A percentile compares a stretch with the other conserved stretches of the same genome.
Conservation (phyloP, 2,888 invertebrate species). For the Leptothorax acervorum region DNA sequence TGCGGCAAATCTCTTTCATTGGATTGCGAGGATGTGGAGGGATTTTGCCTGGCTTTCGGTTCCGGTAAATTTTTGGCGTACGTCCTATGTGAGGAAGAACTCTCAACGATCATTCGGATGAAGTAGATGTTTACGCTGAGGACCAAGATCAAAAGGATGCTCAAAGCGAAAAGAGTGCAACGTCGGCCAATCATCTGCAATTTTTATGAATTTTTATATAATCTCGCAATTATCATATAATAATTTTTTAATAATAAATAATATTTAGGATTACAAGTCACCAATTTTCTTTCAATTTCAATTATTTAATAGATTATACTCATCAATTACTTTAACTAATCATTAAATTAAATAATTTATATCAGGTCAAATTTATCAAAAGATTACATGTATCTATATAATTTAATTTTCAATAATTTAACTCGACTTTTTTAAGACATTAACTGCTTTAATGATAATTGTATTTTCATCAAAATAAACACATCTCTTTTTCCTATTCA, state of each 20-base stretch:
- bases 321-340: neutral
- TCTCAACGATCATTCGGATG: slow-evolving; percentile 83
- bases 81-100: slow-evolving; percentile 77
- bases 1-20: slow-evolving; percentile 63
- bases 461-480: neutral
- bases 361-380: neutral
- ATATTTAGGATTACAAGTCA: neutral
- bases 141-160: slow-evolving; percentile 83
- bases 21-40: slow-evolving; percentile 35
- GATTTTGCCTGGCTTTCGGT: slow-evolving; percentile 69
- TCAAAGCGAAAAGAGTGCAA: slow-evolving; percentile 81
- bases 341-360: neutral
- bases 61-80: slow-evolving; percentile 72
- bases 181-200: slow-evolving; percentile 84
- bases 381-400: neutral
- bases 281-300: neutral
- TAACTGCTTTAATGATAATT: neutral
- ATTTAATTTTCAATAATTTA: neutral
- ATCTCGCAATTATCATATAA: neutral
- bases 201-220: neutral
- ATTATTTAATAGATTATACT: neutral
- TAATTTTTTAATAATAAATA: neutral
- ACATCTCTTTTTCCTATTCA: neutral
- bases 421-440: neutral
- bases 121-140: slow-evolving; percentile 83